These are phyloP conservation scores for Hassar affinis DNA, from an alignment of 2,113 vertebrate genomes.

Conservation along the genomic window DNA sequence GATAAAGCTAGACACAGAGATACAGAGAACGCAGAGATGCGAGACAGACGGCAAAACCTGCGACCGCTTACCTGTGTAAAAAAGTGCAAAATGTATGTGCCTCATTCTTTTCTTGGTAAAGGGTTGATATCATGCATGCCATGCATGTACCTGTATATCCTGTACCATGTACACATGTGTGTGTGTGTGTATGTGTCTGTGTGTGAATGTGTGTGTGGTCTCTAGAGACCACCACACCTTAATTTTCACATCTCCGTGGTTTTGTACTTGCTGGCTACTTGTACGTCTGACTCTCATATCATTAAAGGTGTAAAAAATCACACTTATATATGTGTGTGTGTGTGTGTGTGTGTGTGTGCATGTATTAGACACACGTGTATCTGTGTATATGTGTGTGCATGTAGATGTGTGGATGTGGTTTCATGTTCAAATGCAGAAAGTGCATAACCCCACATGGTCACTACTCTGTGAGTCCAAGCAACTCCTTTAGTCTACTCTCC, in stretches of 20 bases:
- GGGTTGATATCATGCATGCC: neutral
- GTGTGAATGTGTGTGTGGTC: neutral
- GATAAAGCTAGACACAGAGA: neutral
- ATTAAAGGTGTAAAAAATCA: constrained; percentile 31
- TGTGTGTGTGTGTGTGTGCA: constrained; percentile 5
- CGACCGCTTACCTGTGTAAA: constrained; percentile 7
- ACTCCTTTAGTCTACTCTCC: constrained; percentile 70
- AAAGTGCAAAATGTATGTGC: neutral
- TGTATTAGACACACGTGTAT: constrained; percentile 3
- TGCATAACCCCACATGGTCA: constrained; percentile 31
- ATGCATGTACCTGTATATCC: neutral
- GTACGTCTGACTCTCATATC: constrained; percentile 1
- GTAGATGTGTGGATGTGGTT: constrained; percentile 25
- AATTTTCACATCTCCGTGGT: constrained; percentile 3
- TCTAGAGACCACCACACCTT: neutral
- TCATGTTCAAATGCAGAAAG: constrained; percentile 29
- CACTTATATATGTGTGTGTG: constrained; percentile 4
- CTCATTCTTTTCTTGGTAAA: constrained; percentile 1
- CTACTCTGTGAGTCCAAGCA: constrained; percentile 67
- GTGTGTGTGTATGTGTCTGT: neutral
- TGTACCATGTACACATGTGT: neutral
- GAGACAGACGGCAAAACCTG: neutral
- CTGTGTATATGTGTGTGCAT: constrained; percentile 19
- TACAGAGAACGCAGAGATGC: neutral
- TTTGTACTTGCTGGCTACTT: neutral